Evolutionary conservation across 53 echinoderm and acorn worm species (phyloP).

Genomic region (Patiria pectinifera): DNA sequence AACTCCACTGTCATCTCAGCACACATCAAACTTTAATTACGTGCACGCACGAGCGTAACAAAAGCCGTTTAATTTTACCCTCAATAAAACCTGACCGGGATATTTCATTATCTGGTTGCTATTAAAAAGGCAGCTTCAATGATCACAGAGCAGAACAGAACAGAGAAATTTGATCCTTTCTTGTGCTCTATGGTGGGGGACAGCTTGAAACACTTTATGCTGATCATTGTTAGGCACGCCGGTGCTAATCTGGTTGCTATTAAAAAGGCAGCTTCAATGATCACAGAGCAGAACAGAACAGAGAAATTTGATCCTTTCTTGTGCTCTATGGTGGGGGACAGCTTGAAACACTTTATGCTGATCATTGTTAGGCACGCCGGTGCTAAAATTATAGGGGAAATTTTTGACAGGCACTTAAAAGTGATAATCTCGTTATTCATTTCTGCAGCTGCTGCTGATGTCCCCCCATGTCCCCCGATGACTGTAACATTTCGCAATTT

Average conservation of each 20-base stretch:
- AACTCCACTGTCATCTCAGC: neutral
- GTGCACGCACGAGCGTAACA: neutral
- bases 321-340: neutral
- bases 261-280: neutral
- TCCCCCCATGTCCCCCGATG: neutral
- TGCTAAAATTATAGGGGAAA: neutral
- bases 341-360: too few species aligned
- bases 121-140: neutral
- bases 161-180: neutral
- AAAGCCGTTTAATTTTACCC: neutral
- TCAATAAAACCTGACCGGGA: neutral
- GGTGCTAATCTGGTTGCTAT: neutral
- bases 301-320: neutral
- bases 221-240: too few species aligned
- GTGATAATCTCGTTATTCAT: neutral
- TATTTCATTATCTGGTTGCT: neutral
- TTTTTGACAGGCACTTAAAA: slow-evolving; percentile 8
- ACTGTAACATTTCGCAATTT: neutral
- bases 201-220: too few species aligned
- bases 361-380: neutral
- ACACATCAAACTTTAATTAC: slow-evolving; percentile 22
- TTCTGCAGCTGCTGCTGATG: neutral
- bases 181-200: neutral
- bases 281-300: neutral
- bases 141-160: neutral